Evolutionary conservation across 2,113 vertebrate species (phyloP).

Genomic region (Psilopsiagon aymara): DNA sequence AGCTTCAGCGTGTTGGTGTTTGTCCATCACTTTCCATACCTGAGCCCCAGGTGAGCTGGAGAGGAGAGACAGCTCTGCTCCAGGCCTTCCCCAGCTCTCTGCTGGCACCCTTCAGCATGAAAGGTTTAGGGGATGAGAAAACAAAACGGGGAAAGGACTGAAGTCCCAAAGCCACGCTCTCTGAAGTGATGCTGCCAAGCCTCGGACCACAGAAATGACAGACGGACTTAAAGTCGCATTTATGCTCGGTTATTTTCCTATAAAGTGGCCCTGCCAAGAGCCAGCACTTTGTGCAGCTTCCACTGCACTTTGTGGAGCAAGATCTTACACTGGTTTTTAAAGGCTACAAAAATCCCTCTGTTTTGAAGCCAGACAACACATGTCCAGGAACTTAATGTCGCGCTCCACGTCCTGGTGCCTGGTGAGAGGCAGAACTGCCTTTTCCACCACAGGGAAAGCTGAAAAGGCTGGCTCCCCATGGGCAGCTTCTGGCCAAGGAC

Average conservation of each 20-base stretch:
- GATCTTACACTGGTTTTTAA: slow-evolving; percentile 43
- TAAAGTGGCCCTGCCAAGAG: slow-evolving; percentile 52
- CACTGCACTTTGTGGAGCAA: slow-evolving; percentile 55
- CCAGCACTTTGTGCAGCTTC: slow-evolving; percentile 64
- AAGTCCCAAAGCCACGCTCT: neutral
- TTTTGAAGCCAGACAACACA: slow-evolving; percentile 64
- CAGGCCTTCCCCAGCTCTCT: neutral
- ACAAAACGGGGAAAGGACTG: neutral
- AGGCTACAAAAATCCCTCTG: slow-evolving; percentile 56
- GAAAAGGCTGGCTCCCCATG: accelerated
- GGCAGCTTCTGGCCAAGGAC: neutral
- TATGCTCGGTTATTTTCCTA: slow-evolving; percentile 60
- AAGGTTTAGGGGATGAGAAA: accelerated
- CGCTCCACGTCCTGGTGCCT: slow-evolving; percentile 23
- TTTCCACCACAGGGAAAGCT: neutral
- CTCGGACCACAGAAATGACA: slow-evolving; percentile 61
- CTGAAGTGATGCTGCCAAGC: neutral
- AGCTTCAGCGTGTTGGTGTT: accelerated
- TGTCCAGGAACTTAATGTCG: slow-evolving; percentile 50
- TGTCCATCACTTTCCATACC: neutral
- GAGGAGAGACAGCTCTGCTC: accelerated
- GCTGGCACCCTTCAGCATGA: neutral
- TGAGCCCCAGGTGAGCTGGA: neutral
- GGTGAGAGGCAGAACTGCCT: slow-evolving; percentile 25
- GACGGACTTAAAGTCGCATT: slow-evolving; percentile 34